Evolutionary conservation across 2,888 invertebrate genomes (phyloP).

Genomic region (Plagodis pulveraria): DNA sequence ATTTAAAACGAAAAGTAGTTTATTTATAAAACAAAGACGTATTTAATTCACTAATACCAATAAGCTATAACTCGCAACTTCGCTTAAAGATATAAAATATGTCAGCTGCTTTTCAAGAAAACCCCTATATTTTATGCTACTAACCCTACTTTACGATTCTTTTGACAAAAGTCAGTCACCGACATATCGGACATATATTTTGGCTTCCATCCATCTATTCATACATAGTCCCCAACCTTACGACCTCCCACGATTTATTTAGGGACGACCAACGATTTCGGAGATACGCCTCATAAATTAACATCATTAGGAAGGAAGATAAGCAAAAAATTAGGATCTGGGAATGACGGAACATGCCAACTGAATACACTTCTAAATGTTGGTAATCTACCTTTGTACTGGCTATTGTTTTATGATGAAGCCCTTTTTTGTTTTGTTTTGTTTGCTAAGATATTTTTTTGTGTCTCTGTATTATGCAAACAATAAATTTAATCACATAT

Average conservation of each 20-base stretch:
- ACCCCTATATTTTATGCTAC: conserved; percentile 6
- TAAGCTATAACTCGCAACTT: too few species aligned
- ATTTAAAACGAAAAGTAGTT: too few species aligned
- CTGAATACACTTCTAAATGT: conserved; percentile 31
- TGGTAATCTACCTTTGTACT: conserved; percentile 26
- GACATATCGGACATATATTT: conserved; percentile 27
- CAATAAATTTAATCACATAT: too few species aligned
- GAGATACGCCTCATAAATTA: conserved; percentile 41
- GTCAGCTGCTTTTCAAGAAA: too few species aligned
- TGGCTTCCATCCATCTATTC: conserved; percentile 36
- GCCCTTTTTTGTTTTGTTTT: conserved; percentile 17
- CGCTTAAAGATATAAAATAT: too few species aligned
- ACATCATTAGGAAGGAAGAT: conserved; percentile 40
- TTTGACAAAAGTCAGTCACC: conserved; percentile 27
- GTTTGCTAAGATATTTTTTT: conserved; percentile 12
- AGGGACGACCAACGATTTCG: conserved; percentile 32
- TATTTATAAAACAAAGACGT: too few species aligned
- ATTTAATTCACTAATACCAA: too few species aligned
- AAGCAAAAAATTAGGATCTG: conserved; percentile 41
- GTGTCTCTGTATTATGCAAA: conserved; percentile 3
- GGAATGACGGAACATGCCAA: conserved; percentile 33
- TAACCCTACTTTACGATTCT: conserved; percentile 20
- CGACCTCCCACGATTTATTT: conserved; percentile 27
- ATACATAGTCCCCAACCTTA: conserved; percentile 19
- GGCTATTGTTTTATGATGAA: conserved; percentile 19